Evolutionary conservation across 2,888 invertebrate genomes (phyloP).

Genomic region (Nomada hirtipes): DNA sequence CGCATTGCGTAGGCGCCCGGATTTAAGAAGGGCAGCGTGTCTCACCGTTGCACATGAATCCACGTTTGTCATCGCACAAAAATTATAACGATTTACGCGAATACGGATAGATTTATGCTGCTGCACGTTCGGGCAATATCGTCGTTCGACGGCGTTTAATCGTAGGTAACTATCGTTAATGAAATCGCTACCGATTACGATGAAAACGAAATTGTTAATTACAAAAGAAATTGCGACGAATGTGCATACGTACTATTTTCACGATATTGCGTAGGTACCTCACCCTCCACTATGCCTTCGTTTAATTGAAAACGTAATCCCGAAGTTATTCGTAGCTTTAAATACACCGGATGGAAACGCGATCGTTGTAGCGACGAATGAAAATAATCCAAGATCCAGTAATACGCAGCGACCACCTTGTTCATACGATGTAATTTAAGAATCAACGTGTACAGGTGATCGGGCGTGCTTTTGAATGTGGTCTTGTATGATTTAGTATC

Average conservation of each 20-base stretch:
- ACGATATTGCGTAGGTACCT: no score
- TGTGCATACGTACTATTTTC: background rate
- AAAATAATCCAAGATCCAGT: constrained; percentile 20
- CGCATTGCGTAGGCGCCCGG: constrained; percentile 65
- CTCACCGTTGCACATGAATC: constrained; percentile 35
- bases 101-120: constrained; percentile 29
- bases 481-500: constrained; percentile 39
- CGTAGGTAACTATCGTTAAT: background rate
- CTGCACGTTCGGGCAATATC: background rate
- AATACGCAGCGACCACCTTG: background rate
- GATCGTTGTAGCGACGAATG: constrained; percentile 12
- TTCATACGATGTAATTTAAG: background rate
- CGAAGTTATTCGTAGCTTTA: background rate
- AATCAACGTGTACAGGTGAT: background rate
- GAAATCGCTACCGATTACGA: background rate
- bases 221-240: constrained; percentile 10
- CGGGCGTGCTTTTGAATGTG: background rate
- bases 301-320: background rate
- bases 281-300: background rate
- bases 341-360: constrained; percentile 2
- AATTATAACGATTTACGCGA: constrained; percentile 50
- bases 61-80: constrained; percentile 34
- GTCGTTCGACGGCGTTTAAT: background rate
- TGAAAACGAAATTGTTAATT: background rate
- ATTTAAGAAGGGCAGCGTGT: constrained; percentile 62